Evolutionary conservation across 2,888 invertebrate genomes (phyloP).

Genomic region (Octonoba sinensis): DNA sequence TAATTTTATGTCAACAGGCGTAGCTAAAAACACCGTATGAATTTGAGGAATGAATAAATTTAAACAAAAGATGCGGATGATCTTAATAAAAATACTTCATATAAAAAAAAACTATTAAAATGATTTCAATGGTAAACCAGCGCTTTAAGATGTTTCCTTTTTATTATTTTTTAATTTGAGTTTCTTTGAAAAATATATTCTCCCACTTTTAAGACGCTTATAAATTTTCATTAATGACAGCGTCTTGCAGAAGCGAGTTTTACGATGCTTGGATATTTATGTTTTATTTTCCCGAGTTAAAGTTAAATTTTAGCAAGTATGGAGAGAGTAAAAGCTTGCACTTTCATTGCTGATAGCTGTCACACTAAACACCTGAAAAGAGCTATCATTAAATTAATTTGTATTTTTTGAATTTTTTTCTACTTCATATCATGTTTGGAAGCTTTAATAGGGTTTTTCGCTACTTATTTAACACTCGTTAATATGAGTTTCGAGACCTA

Average conservation of each 20-base stretch:
- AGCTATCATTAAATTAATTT: slow-evolving; percentile 2
- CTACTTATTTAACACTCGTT: no score
- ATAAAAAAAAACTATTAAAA: slow-evolving; percentile 1
- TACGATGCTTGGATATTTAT: slow-evolving; percentile 22
- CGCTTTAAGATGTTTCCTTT: neutral
- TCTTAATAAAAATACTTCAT: no score
- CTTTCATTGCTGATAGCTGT: neutral
- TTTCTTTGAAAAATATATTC: slow-evolving; percentile 9
- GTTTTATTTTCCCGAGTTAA: slow-evolving; percentile 22
- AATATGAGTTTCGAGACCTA: no score
- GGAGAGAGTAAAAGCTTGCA: slow-evolving; percentile 1
- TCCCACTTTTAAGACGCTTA: slow-evolving; percentile 17
- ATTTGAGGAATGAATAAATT: no score
- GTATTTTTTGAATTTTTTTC: neutral
- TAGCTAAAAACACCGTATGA: no score
- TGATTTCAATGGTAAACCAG: neutral
- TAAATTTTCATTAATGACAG: slow-evolving; percentile 36
- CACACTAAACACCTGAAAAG: slow-evolving; percentile 14
- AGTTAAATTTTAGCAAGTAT: neutral
- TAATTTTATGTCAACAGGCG: no score
- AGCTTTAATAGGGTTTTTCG: no score
- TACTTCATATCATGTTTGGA: no score
- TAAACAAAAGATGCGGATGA: no score
- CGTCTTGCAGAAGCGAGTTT: slow-evolving; percentile 20
- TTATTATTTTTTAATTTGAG: neutral